Evolutionary conservation across 1,140 invertebrate genomes (phyloP).

Genomic region (Drosophila azteca): DNA sequence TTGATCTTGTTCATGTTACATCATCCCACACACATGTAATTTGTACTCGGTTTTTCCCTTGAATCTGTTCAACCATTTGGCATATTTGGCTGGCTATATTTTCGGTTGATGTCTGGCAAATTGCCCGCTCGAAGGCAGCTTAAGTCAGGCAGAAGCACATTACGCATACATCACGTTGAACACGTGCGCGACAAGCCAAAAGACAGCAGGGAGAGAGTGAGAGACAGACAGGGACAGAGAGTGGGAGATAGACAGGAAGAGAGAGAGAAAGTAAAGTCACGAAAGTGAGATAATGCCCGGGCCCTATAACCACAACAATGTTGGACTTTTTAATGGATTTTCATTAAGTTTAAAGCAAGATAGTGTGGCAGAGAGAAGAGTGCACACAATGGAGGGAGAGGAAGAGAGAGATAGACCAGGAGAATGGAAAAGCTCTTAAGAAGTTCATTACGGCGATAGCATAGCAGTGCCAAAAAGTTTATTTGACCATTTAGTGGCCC

Average conservation of each 20-base stretch:
- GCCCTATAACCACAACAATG: conserved; percentile 61
- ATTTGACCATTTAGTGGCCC: conserved; percentile 76
- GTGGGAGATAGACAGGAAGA: background rate
- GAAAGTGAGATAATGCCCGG: conserved; percentile 44
- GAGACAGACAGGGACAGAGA: conserved; percentile 5
- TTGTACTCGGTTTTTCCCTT: conserved; percentile 3
- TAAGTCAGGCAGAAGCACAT: conserved; percentile 68
- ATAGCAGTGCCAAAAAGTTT: conserved; percentile 77
- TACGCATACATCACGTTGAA: conserved; percentile 72
- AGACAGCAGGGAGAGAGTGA: conserved; percentile 2
- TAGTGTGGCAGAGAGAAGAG: conserved; percentile 8
- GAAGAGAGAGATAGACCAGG: background rate
- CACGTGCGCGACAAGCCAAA: conserved; percentile 46
- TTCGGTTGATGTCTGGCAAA: conserved; percentile 37
- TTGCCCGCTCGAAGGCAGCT: conserved; percentile 39
- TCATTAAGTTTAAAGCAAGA: conserved; percentile 66
- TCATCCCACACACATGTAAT: too few relatives aligned
- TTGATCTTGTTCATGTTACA: conserved; percentile 15
- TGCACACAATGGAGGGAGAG: background rate
- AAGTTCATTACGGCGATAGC: conserved; percentile 79
- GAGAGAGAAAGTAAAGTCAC: background rate
- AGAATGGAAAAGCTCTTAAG: conserved; percentile 74
- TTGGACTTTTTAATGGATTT: conserved; percentile 81
- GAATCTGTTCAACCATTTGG: conserved; percentile 28
- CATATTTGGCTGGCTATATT: conserved; percentile 23